These are phyloP conservation scores for Molanna angustata DNA, from an alignment of 2,888 invertebrate genomes.

Conservation along the genomic window DNA sequence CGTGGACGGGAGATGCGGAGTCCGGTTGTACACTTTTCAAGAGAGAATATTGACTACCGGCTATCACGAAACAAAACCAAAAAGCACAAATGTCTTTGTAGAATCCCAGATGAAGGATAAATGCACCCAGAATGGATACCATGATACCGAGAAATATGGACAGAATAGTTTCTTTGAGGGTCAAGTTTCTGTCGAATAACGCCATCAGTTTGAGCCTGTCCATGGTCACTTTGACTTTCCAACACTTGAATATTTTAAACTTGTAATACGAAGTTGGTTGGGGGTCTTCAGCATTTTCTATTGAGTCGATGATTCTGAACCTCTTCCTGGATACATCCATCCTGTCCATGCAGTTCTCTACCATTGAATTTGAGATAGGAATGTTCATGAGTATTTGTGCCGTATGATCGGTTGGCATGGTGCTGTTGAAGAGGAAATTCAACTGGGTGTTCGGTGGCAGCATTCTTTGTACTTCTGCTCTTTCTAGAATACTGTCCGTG, in stretches of 20 bases:
- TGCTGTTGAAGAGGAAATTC: constrained; percentile 48
- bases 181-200: constrained; percentile 88
- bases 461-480: constrained; percentile 39
- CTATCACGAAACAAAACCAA: constrained; percentile 96
- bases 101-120: constrained; percentile 78
- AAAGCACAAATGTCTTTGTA: constrained; percentile 92
- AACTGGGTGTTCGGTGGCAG: constrained; percentile 52
- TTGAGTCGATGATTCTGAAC: constrained; percentile 57
- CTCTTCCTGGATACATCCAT: constrained; percentile 52
- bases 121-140: constrained; percentile 83
- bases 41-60: constrained; percentile 95
- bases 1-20: constrained; percentile 97
- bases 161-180: constrained; percentile 74
- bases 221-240: constrained; percentile 79
- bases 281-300: constrained; percentile 53
- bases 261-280: constrained; percentile 69
- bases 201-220: constrained; percentile 91
- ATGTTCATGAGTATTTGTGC: constrained; percentile 42
- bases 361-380: constrained; percentile 53
- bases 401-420: constrained; percentile 38
- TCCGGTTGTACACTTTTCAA: constrained; percentile 98
- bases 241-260: constrained; percentile 64
- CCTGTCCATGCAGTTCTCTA: constrained; percentile 28
- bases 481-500: constrained; percentile 39
- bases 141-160: constrained; percentile 80